Evolutionary conservation across 2,888 invertebrate genomes (phyloP), one percentile per base, ranked within the genome.

Genomic region (Schizotus pectinicornis): DNA sequence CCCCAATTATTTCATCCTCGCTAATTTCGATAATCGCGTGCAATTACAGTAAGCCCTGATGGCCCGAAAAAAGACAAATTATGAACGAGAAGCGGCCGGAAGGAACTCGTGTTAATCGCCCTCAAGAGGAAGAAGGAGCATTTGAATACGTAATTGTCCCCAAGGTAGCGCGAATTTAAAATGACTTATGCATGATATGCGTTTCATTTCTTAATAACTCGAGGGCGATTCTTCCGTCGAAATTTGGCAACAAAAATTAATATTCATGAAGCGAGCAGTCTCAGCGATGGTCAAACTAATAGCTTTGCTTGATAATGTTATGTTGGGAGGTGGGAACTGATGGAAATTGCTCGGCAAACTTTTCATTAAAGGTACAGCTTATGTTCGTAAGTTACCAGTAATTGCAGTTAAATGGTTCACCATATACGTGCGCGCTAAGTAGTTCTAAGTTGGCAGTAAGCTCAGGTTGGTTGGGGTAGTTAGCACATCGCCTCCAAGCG

Each of bases 321-420:
- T 32, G 37, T 49, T 49, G 50, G 39, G 32, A 52, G 35, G 35
- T 38, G 32, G n/a, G 34, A 38, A 49, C 38, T 38, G 49, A 49
- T 49, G 49, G 38, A 30, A 31, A 12, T 11, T 11, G 31, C 5
- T 32, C 22, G 22, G 22, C 33, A 36, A 53, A 53, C 37, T 45
- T 52, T 52, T 37, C 45, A 43, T 45, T 45, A 52, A 32, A n/a
- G 42, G 22, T n/a, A 37, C 34, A 36, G 34, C 32, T 6, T 48
- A 37, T 8, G 36, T 37, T 37, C 48, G 48, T 52, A 52, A 43
- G 37, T 52, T 45, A 52, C 36, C 52, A 45, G 45, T 52, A 52
- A 53, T 53, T 45, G 37, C 41, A 53, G 51, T 51, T 51, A 43
- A 51, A 51, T 43, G 38, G 51, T 41, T 41, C 30, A 22, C 22